Conservation (phyloP, 2,797 vertebrate species). For the Merluccius polli region DNA sequence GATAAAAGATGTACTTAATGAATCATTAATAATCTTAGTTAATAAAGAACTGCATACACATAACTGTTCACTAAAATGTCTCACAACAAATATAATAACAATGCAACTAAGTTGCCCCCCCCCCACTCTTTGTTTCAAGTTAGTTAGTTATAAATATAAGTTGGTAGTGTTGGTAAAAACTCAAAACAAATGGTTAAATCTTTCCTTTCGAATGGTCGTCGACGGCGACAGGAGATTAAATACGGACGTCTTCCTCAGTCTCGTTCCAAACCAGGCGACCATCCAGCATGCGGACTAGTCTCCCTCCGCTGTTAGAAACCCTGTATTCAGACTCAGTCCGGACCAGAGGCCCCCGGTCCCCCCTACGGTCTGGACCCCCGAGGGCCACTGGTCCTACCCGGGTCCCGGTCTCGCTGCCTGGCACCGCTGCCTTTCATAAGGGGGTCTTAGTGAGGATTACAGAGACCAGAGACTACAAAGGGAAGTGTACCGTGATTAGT, state of each 20-base stretch:
- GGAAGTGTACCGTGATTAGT: not conserved
- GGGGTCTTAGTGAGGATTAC: not conserved
- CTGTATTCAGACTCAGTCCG: not conserved
- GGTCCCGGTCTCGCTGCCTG: slow-evolving; percentile 22
- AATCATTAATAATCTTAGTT: not conserved
- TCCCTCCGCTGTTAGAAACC: not conserved
- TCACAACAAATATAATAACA: not conserved
- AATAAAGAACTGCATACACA: not conserved
- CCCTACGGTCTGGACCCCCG: not conserved
- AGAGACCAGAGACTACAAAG: not conserved
- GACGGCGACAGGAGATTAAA: not conserved
- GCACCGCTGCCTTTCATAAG: slow-evolving; percentile 36
- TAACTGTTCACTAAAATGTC: not conserved
- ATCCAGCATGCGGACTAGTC: too few relatives aligned
- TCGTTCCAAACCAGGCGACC: too few relatives aligned
- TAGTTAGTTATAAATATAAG: not conserved
- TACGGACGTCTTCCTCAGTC: not conserved
- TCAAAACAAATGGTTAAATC: not conserved
- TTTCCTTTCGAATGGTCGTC: not conserved
- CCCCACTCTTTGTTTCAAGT: not conserved
- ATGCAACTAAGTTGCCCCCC: too few relatives aligned
- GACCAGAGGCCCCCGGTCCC: not conserved
- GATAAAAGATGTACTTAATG: not conserved
- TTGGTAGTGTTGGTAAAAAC: not conserved
- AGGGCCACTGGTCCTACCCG: not conserved